Evolutionary conservation across 2,888 invertebrate genomes (phyloP), one percentile per base, ranked within the genome.

Genomic region (Spicauda simplicius): DNA sequence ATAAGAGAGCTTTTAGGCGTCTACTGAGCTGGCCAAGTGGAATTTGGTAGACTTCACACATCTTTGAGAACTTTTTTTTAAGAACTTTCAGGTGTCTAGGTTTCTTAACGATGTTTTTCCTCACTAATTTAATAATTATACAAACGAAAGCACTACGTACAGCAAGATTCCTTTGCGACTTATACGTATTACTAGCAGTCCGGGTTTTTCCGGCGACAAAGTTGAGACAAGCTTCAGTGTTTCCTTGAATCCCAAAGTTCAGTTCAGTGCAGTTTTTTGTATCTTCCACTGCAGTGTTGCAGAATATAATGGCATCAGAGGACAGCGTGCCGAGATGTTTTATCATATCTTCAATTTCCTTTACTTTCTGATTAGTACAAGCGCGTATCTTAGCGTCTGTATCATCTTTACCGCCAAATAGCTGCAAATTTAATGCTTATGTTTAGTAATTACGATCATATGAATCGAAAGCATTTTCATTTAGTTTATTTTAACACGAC

Each of bases 191-290:
- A 6, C 54, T 30, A 4, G 45, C 30, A 2, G 54, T 58, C 12
- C 33, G 37, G 1, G 16, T 20, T 48, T 66, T 18, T 5, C 14
- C 19, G 16, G 30, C 12, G 0, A 60, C 54, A 5, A 52, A 30
- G 53, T 55, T n/a, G 18, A 66, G 65, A 20, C 65, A 66, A 7
- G 59, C 59, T 54, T 54, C 45, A 3, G 65, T 55, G 16, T n/a
- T 18, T 6, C 45, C 10, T 30, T 66, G 53, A 12, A 55, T 48
- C 18, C 65, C 65, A 19, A 55, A 33, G 48, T 66, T 66, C 7
- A 66, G 41, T 48, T 66, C 65, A 48, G 65, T 66, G 41, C 65
- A 66, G n/a, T 66, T 66, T n/a, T 19, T 59, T 0, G 54, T 55
- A 14, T 48, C 20, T 14, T 54, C n/a, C 6, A 33, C 45, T n/a